A percentile compares a stretch with the other conserved stretches of the same genome.
Conservation (phyloP, 2,797 vertebrate genomes). For the Rhinatrema bivittatum region DNA sequence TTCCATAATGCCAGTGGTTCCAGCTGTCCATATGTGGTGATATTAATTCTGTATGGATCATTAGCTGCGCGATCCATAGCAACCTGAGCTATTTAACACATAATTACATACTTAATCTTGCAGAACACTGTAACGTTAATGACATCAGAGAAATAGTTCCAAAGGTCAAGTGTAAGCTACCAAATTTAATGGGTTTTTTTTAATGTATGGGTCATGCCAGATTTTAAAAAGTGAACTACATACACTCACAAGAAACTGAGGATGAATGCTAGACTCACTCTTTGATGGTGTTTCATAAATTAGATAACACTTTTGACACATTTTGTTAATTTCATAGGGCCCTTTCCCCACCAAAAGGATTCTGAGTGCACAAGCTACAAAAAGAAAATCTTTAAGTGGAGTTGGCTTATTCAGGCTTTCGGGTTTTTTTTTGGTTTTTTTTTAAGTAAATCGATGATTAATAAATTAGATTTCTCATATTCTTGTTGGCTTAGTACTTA, state of each 20-base stretch:
- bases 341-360: no score
- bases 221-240: not conserved
- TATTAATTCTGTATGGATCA: constrained; percentile 43
- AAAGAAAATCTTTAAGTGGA: no score
- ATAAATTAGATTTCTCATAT: no score
- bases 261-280: no score
- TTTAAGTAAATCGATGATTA: no score
- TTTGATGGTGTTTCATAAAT: no score
- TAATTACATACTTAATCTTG: constrained; percentile 62
- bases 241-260: not conserved
- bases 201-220: not conserved
- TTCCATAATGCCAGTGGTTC: constrained; percentile 13
- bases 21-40: constrained; percentile 34
- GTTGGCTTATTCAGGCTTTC: no score
- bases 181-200: constrained; percentile 1
- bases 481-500: no score
- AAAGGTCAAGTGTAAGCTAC: constrained; percentile 31
- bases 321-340: no score
- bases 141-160: constrained; percentile 37
- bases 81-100: constrained; percentile 51
- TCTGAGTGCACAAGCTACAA: no score
- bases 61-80: constrained; percentile 40
- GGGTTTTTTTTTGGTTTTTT: no score
- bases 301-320: no score
- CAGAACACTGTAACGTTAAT: constrained; percentile 57